Conservation (phyloP, 2,888 invertebrate species). For the Choreutis nemorana region DNA sequence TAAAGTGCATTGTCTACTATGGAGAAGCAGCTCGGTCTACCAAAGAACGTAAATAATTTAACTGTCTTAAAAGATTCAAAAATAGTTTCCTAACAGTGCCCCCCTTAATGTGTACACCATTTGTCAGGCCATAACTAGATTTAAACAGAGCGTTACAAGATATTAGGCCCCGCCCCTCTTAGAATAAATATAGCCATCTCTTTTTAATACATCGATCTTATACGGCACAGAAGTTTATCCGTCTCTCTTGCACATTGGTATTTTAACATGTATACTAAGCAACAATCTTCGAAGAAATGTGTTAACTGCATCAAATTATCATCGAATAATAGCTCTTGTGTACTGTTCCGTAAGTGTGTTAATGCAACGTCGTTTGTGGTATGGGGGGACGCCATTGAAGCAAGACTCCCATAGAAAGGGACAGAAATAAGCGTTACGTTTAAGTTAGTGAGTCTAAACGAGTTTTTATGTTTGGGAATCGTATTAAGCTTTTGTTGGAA, state of each 20-base stretch:
- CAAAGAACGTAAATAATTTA: slow-evolving; percentile 63
- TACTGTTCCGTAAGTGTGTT: fast-evolving
- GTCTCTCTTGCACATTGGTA: slow-evolving; percentile 37
- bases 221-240: slow-evolving; percentile 5
- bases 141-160: slow-evolving; percentile 57
- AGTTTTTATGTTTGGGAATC: slow-evolving; percentile 67
- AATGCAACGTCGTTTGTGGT: slow-evolving; percentile 15
- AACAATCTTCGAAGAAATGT: slow-evolving; percentile 35
- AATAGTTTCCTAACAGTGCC: slow-evolving; percentile 67
- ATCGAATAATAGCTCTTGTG: slow-evolving; percentile 18
- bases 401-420: slow-evolving; percentile 45
- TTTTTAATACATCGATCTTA: slow-evolving; percentile 17
- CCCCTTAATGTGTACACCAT: slow-evolving; percentile 66
- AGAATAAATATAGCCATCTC: slow-evolving; percentile 24
- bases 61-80: slow-evolving; percentile 68
- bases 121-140: slow-evolving; percentile 66
- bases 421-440: slow-evolving; percentile 51
- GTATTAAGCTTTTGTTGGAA: slow-evolving; percentile 67
- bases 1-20: slow-evolving; percentile 63
- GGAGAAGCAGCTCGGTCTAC: slow-evolving; percentile 50
- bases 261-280: slow-evolving; percentile 41
- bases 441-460: slow-evolving; percentile 63
- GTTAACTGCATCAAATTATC: slow-evolving; percentile 19
- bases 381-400: slow-evolving; percentile 51
- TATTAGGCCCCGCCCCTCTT: slow-evolving; percentile 42